A percentile compares a stretch with the other conserved stretches of the same genome.
These are phyloP conservation scores for Cheilosia vernalis DNA, from an alignment of 2,888 invertebrate genomes.

Conservation along the genomic window DNA sequence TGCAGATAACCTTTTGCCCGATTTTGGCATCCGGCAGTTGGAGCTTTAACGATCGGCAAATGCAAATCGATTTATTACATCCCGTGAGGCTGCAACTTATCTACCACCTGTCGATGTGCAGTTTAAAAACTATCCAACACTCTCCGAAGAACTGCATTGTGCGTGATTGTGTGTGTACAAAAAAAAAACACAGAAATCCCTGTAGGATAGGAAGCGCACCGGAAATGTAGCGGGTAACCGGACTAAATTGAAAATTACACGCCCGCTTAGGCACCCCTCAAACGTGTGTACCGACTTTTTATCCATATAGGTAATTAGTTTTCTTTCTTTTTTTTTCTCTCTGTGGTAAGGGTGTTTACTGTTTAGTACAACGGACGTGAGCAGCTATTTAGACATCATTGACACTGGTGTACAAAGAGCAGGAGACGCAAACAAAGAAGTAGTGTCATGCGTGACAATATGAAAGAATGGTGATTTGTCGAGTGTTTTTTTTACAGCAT, in stretches of 20 bases:
- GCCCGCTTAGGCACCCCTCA: constrained; percentile 82
- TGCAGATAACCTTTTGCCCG: constrained; percentile 72
- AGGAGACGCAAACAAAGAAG: constrained; percentile 48
- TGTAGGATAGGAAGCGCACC: constrained; percentile 42
- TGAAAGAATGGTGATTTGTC: constrained; percentile 72
- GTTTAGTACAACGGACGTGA: constrained; percentile 34
- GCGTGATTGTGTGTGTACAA: background rate
- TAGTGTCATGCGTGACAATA: constrained; percentile 78
- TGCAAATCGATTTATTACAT: constrained; percentile 70
- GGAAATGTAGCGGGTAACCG: constrained; percentile 79
- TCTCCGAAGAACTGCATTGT: background rate
- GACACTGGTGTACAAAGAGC: constrained; percentile 66
- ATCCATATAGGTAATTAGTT: constrained; percentile 74
- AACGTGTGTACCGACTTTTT: constrained; percentile 26
- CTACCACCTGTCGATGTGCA: constrained; percentile 63
- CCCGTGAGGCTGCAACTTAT: constrained; percentile 63
- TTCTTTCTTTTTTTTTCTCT: constrained; percentile 36
- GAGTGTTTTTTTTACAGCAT: constrained; percentile 33
- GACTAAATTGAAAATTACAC: constrained; percentile 83
- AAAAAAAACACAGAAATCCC: constrained; percentile 12
- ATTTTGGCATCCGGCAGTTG: constrained; percentile 74
- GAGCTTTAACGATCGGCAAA: constrained; percentile 71
- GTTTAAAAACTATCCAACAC: constrained; percentile 22
- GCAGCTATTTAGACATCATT: constrained; percentile 74
- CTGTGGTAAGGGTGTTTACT: constrained; percentile 51